phyloP scores from a whole-genome alignment of 2,888 invertebrate species.

The Cerceris rybyensis region DNA sequence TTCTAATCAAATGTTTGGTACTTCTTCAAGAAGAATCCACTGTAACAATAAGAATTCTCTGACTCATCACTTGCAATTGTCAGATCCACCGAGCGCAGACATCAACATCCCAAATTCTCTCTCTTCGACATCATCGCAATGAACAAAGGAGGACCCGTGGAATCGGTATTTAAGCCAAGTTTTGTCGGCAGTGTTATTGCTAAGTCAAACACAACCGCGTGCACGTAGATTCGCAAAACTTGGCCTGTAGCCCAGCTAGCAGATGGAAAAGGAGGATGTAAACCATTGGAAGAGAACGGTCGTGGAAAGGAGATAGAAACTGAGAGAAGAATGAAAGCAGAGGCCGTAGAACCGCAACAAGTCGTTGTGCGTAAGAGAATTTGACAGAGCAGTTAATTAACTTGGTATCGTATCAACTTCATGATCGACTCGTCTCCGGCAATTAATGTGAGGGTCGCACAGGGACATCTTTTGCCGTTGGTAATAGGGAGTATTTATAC shows the following conservation, averaged over 20 bases:
- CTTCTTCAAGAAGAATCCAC: no score
- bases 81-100: no score
- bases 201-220: conserved; percentile 57
- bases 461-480: no score
- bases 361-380: conserved; percentile 36
- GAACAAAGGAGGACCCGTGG: conserved; percentile 3
- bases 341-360: conserved; percentile 43
- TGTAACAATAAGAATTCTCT: no score
- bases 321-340: not conserved
- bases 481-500: no score
- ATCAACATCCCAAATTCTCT: no score
- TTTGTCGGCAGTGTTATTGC: conserved; percentile 57
- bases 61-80: no score
- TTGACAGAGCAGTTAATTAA: conserved; percentile 65
- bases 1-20: no score
- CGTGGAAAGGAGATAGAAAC: no score
- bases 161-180: conserved; percentile 53
- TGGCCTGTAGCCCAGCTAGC: conserved; percentile 29
- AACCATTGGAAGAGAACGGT: no score
- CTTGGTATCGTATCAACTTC: conserved; percentile 32
- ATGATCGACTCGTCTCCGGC: conserved; percentile 58
- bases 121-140: no score
- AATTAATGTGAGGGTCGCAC: conserved; percentile 45
- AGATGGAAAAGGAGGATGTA: no score
- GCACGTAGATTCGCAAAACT: conserved; percentile 40